Conservation (phyloP, 1,140 invertebrate genomes). For the Colletes latitarsis region DNA sequence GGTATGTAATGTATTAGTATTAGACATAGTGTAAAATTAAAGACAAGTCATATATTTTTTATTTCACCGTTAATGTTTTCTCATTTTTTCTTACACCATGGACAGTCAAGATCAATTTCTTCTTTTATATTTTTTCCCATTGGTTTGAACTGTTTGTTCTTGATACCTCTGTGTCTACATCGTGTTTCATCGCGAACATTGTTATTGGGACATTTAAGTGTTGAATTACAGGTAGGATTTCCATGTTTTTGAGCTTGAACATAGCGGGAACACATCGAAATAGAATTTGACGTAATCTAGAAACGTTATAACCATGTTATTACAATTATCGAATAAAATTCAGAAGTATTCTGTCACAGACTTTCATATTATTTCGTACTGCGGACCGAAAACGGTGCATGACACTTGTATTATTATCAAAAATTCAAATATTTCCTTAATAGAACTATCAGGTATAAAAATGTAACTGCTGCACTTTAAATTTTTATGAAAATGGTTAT, state of each 20-base stretch:
- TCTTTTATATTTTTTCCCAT: not conserved
- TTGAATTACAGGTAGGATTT: no score
- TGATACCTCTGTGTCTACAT: not conserved
- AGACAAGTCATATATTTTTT: not conserved
- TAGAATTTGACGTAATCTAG: not conserved
- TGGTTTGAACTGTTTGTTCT: not conserved
- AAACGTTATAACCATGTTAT: not conserved
- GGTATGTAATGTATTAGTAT: not conserved
- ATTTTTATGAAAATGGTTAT: constrained; percentile 9
- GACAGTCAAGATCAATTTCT: constrained; percentile 17
- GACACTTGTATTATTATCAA: not conserved
- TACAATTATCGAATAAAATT: not conserved
- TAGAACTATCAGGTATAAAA: not conserved
- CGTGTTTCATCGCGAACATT: not conserved
- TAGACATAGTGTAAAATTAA: not conserved
- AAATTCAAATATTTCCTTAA: not conserved
- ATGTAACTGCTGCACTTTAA: not conserved
- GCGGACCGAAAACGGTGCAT: not conserved
- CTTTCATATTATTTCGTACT: constrained; percentile 1
- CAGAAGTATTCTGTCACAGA: constrained; percentile 7
- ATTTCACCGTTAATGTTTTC: not conserved
- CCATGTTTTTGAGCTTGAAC: not conserved
- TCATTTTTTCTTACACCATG: constrained; percentile 12
- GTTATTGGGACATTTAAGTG: not conserved
- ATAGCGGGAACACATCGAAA: not conserved